Base-by-base conservation (phyloP, 2,113 vertebrate genomes). In the Paratilapia polleni region DNA sequence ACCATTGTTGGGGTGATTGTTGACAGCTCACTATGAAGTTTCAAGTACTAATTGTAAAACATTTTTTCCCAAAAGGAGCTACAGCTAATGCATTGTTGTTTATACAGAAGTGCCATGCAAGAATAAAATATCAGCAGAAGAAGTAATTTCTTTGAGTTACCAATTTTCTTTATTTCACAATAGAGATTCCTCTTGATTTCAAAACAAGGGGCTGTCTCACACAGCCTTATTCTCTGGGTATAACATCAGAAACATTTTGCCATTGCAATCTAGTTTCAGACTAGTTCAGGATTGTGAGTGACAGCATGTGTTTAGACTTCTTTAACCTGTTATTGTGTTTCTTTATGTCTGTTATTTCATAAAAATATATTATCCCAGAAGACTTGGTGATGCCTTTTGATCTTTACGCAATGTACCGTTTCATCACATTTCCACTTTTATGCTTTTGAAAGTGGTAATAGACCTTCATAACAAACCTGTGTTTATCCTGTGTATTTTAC, bases 401-500 rank as follows among this genome's bases (percentile, higher is more conserved):
- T 43, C 14, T 73, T 73, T 73, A 73, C 49, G 43, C 26, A 73
- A 73, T 17, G 31, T 52, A 31, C 28, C 20, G 8, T 14, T 47
- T 73, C 28, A 73, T 52, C 26, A 73, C 26, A 52, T 7, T 52
- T n/a, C 66, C 20, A 52, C 43, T 52, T 7, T 52, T 31, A 5
- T 52, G 24, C 43, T 52, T 52, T 54, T 54, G 68, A 52, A 54
- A 73, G 13, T 52, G 26, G 68, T 12, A 52, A 17, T n/a, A 31
- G 47, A 31, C 47, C 43, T 56, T 34, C 22, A 52, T 24, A 56
- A 43, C 34, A 80, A 59, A 54, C 31, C 8, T 63, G 24, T 24
- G 47, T 87, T 77, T 60, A 77, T 26, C 34, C 38, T 12, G n/a
- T 83, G 11, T 52, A 26, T 64, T 88, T 81, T 56, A 63, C 6